Conservation (phyloP, 2,888 invertebrate species). For the Torymus tubicola region DNA sequence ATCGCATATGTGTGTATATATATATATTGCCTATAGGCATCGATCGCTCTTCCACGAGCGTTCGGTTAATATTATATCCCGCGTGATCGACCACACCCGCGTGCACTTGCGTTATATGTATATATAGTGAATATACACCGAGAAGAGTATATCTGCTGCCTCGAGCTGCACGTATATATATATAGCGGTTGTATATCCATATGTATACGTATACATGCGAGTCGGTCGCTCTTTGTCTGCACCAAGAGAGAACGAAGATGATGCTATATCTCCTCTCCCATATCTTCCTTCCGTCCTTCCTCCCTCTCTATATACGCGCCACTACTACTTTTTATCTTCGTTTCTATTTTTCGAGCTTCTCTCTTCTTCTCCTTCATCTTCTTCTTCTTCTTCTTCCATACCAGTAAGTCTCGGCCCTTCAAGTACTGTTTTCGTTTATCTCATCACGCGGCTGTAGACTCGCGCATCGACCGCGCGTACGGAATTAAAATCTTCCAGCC, state of each 20-base stretch:
- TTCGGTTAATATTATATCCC: constrained; percentile 45
- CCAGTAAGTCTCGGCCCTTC: not conserved
- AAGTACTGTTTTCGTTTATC: constrained; percentile 37
- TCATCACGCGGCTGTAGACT: not conserved
- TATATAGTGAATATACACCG: too few relatives aligned
- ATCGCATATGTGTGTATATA: not conserved
- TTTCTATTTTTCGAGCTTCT: constrained; percentile 34
- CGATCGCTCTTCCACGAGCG: constrained; percentile 28
- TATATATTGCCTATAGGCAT: not conserved
- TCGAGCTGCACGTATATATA: too few relatives aligned
- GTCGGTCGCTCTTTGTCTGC: too few relatives aligned
- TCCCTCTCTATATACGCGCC: not conserved
- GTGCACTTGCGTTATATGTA: not conserved
- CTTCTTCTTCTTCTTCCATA: too few relatives aligned
- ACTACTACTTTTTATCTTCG: constrained; percentile 25
- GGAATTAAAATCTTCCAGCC: constrained; percentile 40
- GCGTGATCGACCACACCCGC: constrained; percentile 53
- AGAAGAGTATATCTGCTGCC: too few relatives aligned
- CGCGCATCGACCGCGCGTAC: not conserved
- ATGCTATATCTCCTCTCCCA: too few relatives aligned
- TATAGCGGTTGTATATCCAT: too few relatives aligned
- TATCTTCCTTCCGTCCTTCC: too few relatives aligned
- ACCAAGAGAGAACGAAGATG: too few relatives aligned
- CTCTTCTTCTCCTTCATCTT: too few relatives aligned
- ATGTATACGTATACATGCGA: too few relatives aligned